These are phyloP conservation scores for Aphaenogaster rudis DNA, from an alignment of 1,140 invertebrate species.

Conservation along the genomic window DNA sequence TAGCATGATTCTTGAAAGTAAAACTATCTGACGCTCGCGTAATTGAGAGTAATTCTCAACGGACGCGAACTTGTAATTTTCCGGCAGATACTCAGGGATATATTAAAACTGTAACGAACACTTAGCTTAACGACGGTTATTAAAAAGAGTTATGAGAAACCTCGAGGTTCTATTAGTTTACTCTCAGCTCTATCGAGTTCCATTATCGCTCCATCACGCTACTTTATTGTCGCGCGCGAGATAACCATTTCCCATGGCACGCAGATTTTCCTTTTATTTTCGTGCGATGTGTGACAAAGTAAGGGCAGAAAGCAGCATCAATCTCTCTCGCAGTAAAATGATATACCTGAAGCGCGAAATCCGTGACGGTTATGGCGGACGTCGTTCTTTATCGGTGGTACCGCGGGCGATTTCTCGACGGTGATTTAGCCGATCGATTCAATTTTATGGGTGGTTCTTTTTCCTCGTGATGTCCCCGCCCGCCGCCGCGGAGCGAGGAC, in stretches of 20 bases:
- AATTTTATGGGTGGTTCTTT: slow-evolving; percentile 73
- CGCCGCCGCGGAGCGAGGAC: neutral
- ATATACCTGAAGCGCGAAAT: slow-evolving; percentile 37
- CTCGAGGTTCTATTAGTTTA: neutral
- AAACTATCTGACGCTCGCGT: neutral
- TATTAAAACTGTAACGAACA: slow-evolving; percentile 4
- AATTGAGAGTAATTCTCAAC: neutral
- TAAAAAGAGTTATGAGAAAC: neutral
- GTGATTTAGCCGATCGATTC: slow-evolving; percentile 78
- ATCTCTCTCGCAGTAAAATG: slow-evolving; percentile 25
- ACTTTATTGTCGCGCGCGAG: neutral
- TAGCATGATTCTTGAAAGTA: neutral
- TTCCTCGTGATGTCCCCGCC: slow-evolving; percentile 23
- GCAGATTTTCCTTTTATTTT: neutral
- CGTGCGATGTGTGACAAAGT: slow-evolving; percentile 25
- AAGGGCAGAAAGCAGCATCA: slow-evolving; percentile 10
- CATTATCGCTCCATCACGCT: neutral
- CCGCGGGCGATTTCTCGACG: slow-evolving; percentile 61
- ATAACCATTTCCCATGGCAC: neutral
- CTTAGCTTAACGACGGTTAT: neutral
- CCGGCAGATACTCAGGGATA: neutral
- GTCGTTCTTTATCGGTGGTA: slow-evolving; percentile 27
- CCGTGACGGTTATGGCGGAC: neutral
- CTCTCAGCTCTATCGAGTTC: neutral
- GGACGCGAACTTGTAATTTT: neutral